A percentile compares a stretch with the other conserved stretches of the same genome.
Evolutionary conservation across 1,140 invertebrate genomes (phyloP).

Genomic region (Drosophila sulfurigaster): DNA sequence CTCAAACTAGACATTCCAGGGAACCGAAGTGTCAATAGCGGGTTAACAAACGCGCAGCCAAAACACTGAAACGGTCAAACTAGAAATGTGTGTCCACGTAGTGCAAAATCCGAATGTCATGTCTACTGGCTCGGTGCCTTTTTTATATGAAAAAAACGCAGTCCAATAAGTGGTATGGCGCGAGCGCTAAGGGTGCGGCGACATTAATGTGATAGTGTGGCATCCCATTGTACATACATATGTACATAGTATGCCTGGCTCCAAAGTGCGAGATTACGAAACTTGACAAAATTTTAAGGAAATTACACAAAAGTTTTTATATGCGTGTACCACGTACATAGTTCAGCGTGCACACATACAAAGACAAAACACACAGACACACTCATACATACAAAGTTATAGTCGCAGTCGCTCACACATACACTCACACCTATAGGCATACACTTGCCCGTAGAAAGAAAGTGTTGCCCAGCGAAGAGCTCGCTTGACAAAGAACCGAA

Average conservation of each 20-base stretch:
- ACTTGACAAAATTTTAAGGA: constrained; percentile 52
- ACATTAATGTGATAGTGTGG: constrained; percentile 32
- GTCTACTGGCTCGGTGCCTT: constrained; percentile 51
- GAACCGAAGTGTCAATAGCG: constrained; percentile 8
- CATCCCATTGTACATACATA: constrained; percentile 2
- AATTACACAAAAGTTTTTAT: constrained; percentile 55
- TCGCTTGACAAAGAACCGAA: constrained; percentile 74
- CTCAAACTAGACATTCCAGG: neutral
- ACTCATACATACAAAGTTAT: constrained; percentile 8
- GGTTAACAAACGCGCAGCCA: constrained; percentile 1
- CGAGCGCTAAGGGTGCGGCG: constrained; percentile 66
- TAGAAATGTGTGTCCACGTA: constrained; percentile 70
- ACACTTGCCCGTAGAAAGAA: constrained; percentile 62
- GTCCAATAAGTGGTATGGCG: constrained; percentile 40
- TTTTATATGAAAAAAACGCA: constrained; percentile 38
- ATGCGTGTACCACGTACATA: constrained; percentile 80
- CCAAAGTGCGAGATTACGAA: constrained; percentile 75
- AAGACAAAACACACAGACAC: constrained; percentile 22
- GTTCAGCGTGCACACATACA: constrained; percentile 37
- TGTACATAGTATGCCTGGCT: constrained; percentile 43
- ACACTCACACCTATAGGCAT: constrained; percentile 21
- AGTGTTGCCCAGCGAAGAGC: constrained; percentile 65
- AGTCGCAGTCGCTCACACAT: constrained; percentile 21
- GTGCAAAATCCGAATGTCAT: constrained; percentile 72
- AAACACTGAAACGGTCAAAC: constrained; percentile 16